Evolutionary conservation across 2,888 invertebrate genomes (phyloP), one percentile per base, ranked within the genome.

Genomic region (Chironomus tentans): DNA sequence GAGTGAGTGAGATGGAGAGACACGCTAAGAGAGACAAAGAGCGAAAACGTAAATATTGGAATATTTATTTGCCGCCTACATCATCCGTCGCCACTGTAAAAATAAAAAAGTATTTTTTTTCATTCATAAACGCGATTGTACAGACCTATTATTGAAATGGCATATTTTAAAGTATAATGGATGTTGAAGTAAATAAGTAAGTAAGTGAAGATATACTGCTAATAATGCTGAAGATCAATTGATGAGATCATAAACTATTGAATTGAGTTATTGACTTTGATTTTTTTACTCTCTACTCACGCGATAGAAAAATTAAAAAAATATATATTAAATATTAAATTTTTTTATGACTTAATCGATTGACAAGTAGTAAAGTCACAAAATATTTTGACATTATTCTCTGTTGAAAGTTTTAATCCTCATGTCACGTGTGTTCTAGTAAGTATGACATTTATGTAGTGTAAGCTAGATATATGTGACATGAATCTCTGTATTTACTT

Each of bases 41-140:
- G 50, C 10, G 15, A n/a, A 22, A 65, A 65, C 21, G 56, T 70
- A 70, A 70, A 70, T 50, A 50, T 70, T 21, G 18, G n/a, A 21
- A 46, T 28, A 70, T 70, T 47, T 28, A 70, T 70, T 47, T 15
- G 7, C 21, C 50, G 22, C 70, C 70, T 47, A 70, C 70, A 22
- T 70, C 56, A 47, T 70, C 70, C 56, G 70, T 22, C 70, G 70
- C 50, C 70, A 70, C 50, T 50, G 70, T 70, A 56, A 7, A n/a
- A 50, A 56, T 70, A 70, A 24, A 15, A 65, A 70, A 10, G 15
- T 69, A 69, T 69, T 69, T 69, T 46, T n/a, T 15, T 56, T 56
- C 56, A 56, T 56, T 56, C 56, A 56, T 56, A 56, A 56, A 56
- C 18, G 56, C 6, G 18, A 56, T 56, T 18, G 18, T 15, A n/a